These are phyloP conservation scores for Ylistrum balloti DNA, from an alignment of 1,140 invertebrate genomes.

Conservation along the genomic window DNA sequence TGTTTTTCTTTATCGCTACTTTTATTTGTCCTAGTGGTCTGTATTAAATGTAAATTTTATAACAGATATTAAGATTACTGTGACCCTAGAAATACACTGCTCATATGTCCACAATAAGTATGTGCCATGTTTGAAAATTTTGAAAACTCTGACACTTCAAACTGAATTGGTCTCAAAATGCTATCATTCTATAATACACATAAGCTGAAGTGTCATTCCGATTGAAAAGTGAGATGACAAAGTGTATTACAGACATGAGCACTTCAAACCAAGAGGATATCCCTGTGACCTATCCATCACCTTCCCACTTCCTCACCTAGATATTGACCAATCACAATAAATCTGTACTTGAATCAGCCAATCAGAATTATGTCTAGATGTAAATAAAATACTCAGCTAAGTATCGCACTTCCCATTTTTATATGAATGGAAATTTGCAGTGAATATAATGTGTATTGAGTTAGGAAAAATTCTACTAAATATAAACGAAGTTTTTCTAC, in stretches of 20 bases:
- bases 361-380: not conserved
- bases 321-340: not conserved
- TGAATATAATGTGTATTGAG: not conserved
- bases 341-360: not conserved
- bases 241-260: not conserved
- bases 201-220: no score
- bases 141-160: no score
- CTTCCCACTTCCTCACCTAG: constrained; percentile 1
- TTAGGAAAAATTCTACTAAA: not conserved
- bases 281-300: not conserved
- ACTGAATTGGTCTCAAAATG: no score
- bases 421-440: not conserved
- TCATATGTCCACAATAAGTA: no score
- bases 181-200: no score
- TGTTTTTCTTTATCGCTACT: no score
- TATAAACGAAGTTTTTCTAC: no score
- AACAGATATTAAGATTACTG: no score
- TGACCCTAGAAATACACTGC: no score
- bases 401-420: not conserved
- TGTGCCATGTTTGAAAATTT: no score
- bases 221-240: not conserved
- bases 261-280: not conserved
- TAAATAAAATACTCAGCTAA: not conserved
- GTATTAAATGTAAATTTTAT: no score
- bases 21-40: no score